These are phyloP conservation scores for Climacteris rufus DNA, from an alignment of 2,113 vertebrate genomes.

Conservation along the genomic window DNA sequence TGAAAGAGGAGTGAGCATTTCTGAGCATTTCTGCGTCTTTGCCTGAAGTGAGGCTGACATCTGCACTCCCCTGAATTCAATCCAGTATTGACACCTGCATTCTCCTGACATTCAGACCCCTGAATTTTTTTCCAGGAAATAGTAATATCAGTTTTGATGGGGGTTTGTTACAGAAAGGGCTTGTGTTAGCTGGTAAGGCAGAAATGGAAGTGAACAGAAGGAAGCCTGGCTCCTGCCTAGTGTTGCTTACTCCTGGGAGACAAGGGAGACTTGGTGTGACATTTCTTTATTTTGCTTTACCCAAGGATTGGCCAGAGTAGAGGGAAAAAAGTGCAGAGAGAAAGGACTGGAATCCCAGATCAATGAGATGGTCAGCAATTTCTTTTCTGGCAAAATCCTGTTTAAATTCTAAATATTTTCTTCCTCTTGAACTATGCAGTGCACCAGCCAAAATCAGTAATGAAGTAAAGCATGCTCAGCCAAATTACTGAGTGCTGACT, in stretches of 20 bases:
- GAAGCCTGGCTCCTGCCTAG: not conserved
- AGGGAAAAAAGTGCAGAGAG: not conserved
- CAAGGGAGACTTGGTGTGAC: not conserved
- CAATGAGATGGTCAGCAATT: not conserved
- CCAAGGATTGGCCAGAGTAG: not conserved
- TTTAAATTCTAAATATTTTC: not conserved
- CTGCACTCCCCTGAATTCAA: not conserved
- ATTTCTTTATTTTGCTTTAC: not conserved
- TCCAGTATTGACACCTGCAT: not conserved
- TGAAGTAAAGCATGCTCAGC: not conserved
- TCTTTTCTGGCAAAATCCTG: not conserved
- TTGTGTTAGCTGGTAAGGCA: not conserved
- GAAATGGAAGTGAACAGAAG: not conserved
- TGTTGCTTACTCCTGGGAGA: not conserved
- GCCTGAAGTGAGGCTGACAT: rapidly evolving
- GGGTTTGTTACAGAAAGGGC: not conserved
- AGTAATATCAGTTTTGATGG: not conserved
- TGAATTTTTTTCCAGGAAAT: not conserved
- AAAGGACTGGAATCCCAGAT: not conserved
- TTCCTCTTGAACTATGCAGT: not conserved
- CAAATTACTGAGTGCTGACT: not conserved
- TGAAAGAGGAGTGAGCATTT: not conserved
- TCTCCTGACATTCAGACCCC: not conserved
- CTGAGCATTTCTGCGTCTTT: not conserved
- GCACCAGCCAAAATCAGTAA: not conserved